Evolutionary conservation across 1,140 invertebrate species (phyloP).

Genomic region (Steinernema khuongi): DNA sequence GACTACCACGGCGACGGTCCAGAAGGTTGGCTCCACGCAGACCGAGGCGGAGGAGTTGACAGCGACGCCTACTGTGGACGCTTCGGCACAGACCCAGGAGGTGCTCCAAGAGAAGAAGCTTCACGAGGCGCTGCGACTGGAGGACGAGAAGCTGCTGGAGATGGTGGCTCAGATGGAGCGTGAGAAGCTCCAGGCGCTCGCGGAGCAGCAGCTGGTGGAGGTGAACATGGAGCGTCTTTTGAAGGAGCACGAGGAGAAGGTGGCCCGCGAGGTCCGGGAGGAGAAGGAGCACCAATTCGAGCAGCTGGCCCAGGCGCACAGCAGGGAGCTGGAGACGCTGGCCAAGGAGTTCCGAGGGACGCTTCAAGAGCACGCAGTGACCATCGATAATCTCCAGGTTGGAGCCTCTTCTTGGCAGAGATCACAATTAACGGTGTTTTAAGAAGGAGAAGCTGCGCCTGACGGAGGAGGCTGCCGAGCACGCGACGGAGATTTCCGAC

Average conservation of each 20-base stretch:
- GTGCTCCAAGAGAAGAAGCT: neutral
- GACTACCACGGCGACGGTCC: neutral
- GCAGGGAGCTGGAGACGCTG: neutral
- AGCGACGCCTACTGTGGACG: neutral
- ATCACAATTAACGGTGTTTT: neutral
- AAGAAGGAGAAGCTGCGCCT: neutral
- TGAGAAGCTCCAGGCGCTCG: neutral
- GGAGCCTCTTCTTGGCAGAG: neutral
- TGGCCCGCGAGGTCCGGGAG: neutral
- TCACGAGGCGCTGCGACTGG: neutral
- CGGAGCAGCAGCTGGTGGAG: neutral
- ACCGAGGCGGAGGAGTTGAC: neutral
- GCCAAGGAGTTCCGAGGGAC: neutral
- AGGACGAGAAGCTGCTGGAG: neutral
- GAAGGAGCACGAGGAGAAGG: neutral
- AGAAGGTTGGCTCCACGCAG: neutral
- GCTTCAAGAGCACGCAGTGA: neutral
- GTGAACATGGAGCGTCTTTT: neutral
- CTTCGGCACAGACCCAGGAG: neutral
- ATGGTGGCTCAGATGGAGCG: neutral
- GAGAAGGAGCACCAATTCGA: neutral
- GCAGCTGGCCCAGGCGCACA: neutral
- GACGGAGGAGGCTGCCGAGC: neutral
- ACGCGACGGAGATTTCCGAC: no score
- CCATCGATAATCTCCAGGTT: neutral